Evolutionary conservation across 2,797 vertebrate species (phyloP).

Genomic region (Argentina silus): DNA sequence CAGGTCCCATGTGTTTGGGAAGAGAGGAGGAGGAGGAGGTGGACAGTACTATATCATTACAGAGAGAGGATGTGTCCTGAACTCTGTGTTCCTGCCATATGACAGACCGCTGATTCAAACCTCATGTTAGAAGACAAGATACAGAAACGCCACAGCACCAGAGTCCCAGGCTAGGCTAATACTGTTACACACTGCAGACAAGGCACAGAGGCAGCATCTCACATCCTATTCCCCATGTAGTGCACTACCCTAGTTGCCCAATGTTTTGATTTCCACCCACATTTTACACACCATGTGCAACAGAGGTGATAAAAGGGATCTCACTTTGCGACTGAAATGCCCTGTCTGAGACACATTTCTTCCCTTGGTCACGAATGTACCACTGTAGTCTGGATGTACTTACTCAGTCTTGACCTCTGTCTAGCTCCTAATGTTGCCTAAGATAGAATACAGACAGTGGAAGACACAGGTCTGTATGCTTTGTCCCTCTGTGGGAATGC

Average conservation of each 20-base stretch:
- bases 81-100: conserved; percentile 52
- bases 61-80: conserved; percentile 60
- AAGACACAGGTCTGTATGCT: conserved; percentile 27
- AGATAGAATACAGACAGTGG: conserved; percentile 9
- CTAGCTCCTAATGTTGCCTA: not conserved
- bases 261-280: no score
- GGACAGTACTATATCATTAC: conserved; percentile 52
- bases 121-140: conserved; percentile 53
- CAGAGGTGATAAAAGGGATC: no score
- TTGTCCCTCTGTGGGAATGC: conserved; percentile 30
- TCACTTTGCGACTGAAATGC: no score
- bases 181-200: no score
- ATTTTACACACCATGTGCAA: no score
- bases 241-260: no score
- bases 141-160: conserved; percentile 1
- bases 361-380: no score
- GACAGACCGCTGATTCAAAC: conserved; percentile 62
- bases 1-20: conserved; percentile 29
- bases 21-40: conserved; percentile 22
- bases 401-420: not conserved
- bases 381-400: no score
- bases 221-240: no score
- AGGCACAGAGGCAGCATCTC: no score
- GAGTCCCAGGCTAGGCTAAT: no score
- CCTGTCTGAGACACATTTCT: no score